Percentiles rank a stretch among this genome's conserved stretches.
These are phyloP conservation scores for Cephonodes hylas DNA, from an alignment of 2,888 invertebrate species.

Conservation along the genomic window DNA sequence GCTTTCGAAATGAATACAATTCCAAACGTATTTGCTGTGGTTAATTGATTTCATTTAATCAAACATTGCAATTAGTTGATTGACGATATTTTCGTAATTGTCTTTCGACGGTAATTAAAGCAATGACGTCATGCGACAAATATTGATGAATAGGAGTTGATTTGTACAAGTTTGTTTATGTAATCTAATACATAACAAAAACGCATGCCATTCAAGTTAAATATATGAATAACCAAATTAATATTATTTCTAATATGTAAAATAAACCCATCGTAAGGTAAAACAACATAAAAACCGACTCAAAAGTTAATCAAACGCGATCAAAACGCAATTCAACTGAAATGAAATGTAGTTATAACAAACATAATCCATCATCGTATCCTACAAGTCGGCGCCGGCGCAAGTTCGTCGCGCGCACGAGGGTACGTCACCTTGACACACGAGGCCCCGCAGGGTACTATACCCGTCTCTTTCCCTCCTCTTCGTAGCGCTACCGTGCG, in stretches of 20 bases:
- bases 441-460: constrained; percentile 64
- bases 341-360: neutral
- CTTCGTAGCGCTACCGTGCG: constrained; percentile 49
- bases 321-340: neutral
- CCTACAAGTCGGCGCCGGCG: constrained; percentile 27
- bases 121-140: neutral
- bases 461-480: constrained; percentile 48
- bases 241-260: too few relatives aligned
- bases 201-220: neutral
- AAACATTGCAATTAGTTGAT: neutral
- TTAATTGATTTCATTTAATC: neutral
- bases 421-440: constrained; percentile 77
- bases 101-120: neutral
- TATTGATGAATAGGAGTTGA: neutral
- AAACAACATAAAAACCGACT: neutral
- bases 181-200: neutral
- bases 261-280: too few relatives aligned
- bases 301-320: neutral
- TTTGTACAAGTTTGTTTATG: neutral
- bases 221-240: neutral
- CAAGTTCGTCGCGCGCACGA: constrained; percentile 35
- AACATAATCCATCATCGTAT: neutral
- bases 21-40: neutral
- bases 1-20: neutral
- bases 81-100: neutral